Evolutionary conservation across 2,797 vertebrate genomes (phyloP).

Genomic region (Neostethus bicornis): DNA sequence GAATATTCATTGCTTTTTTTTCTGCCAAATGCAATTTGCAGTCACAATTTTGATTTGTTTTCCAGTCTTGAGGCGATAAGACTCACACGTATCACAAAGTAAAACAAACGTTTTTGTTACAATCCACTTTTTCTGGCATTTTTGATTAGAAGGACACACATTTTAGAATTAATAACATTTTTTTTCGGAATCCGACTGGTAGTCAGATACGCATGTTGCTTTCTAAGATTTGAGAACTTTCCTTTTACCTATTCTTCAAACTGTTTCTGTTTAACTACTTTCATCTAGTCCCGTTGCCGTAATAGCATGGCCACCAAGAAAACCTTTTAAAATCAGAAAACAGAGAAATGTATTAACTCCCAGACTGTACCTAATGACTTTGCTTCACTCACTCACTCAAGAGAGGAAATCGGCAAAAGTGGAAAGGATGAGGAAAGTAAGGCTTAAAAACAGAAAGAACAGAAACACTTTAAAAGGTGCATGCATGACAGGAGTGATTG

Average conservation of each 20-base stretch:
- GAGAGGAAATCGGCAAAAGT: slow-evolving; percentile 35
- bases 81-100: slow-evolving; percentile 25
- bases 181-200: slow-evolving; percentile 13
- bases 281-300: slow-evolving; percentile 23
- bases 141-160: slow-evolving; percentile 10
- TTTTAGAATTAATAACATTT: slow-evolving; percentile 36
- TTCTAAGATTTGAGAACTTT: slow-evolving; percentile 27
- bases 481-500: slow-evolving; percentile 41
- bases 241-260: slow-evolving; percentile 26
- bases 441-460: slow-evolving; percentile 9
- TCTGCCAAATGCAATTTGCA: slow-evolving; percentile 66
- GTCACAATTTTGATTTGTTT: slow-evolving; percentile 58
- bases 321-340: slow-evolving; percentile 34
- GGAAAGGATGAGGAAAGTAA: slow-evolving; percentile 3
- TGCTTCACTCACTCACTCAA: slow-evolving; percentile 35
- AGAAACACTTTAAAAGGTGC: slow-evolving; percentile 37
- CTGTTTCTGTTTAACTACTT: slow-evolving; percentile 25
- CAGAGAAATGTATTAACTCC: slow-evolving; percentile 46
- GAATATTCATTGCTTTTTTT: slow-evolving; percentile 68
- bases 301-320: slow-evolving; percentile 34
- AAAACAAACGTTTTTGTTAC: slow-evolving; percentile 38
- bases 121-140: slow-evolving; percentile 22
- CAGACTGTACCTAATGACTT: slow-evolving; percentile 55
- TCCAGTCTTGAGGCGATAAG: slow-evolving; percentile 44
- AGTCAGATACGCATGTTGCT: slow-evolving; percentile 31